phyloP scores from a whole-genome alignment of 2,113 vertebrate species.

The Martes martes region DNA sequence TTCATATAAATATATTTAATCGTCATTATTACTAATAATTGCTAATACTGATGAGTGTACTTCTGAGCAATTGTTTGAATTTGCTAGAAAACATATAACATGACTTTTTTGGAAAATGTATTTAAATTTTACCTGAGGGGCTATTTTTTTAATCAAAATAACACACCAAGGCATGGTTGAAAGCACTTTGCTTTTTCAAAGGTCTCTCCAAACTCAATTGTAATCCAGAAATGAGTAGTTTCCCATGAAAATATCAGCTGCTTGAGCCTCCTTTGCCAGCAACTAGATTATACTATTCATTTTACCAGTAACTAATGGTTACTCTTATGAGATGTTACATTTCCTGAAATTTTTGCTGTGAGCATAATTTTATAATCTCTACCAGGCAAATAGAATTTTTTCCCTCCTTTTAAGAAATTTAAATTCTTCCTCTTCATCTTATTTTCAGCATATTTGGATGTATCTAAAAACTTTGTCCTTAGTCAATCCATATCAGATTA shows the following conservation, averaged over 20 bases:
- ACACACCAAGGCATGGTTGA: slow-evolving; percentile 4
- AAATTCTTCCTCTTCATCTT: slow-evolving; percentile 3
- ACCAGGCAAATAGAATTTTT: background rate
- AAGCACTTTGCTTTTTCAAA: slow-evolving; percentile 61
- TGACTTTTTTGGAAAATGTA: slow-evolving; percentile 5
- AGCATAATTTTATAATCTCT: slow-evolving; percentile 41
- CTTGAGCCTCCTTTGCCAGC: slow-evolving; percentile 35
- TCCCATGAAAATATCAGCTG: slow-evolving; percentile 11
- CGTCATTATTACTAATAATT: slow-evolving; percentile 27
- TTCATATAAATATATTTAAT: slow-evolving; percentile 53
- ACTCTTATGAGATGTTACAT: background rate
- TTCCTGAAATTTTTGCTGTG: slow-evolving; percentile 51
- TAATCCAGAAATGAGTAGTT: slow-evolving; percentile 48
- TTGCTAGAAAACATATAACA: slow-evolving; percentile 23
- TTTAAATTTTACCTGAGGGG: slow-evolving; percentile 42
- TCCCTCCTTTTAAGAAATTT: slow-evolving; percentile 50
- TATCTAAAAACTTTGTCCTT: slow-evolving; percentile 41
- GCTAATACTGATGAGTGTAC: slow-evolving; percentile 38
- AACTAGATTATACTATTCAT: slow-evolving; percentile 53
- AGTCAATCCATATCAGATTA: background rate
- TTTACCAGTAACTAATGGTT: background rate
- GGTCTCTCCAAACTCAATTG: slow-evolving; percentile 32
- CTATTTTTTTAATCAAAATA: slow-evolving; percentile 54
- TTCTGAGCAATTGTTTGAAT: slow-evolving; percentile 15
- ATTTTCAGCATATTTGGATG: slow-evolving; percentile 45